Evolutionary conservation across 2,888 invertebrate genomes (phyloP).

Genomic region (Xylota segnis): DNA sequence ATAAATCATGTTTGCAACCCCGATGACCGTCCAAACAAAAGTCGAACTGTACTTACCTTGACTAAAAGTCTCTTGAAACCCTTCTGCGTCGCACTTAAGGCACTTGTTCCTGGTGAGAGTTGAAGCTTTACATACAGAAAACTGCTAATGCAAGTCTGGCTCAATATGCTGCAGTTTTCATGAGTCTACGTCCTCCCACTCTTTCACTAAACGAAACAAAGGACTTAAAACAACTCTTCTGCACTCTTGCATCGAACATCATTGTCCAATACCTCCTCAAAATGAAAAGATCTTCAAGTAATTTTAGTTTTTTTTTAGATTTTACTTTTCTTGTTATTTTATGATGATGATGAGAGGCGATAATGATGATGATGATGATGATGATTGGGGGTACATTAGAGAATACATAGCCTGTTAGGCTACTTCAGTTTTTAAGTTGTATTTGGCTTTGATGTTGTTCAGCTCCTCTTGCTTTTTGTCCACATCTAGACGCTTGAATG

Average conservation of each 20-base stretch:
- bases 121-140: too few relatives aligned
- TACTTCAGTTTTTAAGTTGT: slow-evolving; percentile 89
- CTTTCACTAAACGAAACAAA: too few relatives aligned
- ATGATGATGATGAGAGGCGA: slow-evolving; percentile 29
- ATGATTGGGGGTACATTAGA: slow-evolving; percentile 21
- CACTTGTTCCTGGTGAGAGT: too few relatives aligned
- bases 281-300: background rate
- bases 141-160: too few relatives aligned
- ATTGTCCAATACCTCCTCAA: background rate
- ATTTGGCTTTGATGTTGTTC: slow-evolving; percentile 97
- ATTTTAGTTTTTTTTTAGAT: slow-evolving; percentile 57
- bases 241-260: background rate
- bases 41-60: too few relatives aligned
- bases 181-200: too few relatives aligned
- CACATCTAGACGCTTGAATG: slow-evolving; percentile 97
- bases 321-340: slow-evolving; percentile 74
- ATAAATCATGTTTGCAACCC: too few relatives aligned
- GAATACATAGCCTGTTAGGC: slow-evolving; percentile 21
- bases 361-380: slow-evolving; percentile 45
- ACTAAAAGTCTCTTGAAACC: too few relatives aligned
- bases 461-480: slow-evolving; percentile 98
- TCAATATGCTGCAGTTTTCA: too few relatives aligned
- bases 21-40: too few relatives aligned
- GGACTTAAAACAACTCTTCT: too few relatives aligned
- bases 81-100: too few relatives aligned